These are phyloP conservation scores for Nematopogon swammerdamellus DNA, from an alignment of 2,888 invertebrate species.

Conservation along the genomic window DNA sequence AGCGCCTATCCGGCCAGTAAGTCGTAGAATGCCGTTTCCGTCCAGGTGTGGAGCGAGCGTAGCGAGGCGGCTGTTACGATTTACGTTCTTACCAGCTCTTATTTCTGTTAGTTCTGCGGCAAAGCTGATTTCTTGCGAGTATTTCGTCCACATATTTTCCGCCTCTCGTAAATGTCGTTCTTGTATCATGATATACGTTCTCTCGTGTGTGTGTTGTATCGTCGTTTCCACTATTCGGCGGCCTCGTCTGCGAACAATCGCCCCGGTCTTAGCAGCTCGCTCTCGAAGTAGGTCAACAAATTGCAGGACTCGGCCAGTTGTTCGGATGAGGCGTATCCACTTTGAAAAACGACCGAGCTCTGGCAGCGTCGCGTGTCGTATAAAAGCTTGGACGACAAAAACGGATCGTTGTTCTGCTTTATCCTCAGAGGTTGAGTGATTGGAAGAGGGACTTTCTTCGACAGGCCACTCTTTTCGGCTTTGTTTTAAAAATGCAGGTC, in stretches of 20 bases:
- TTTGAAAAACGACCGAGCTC: constrained; percentile 5
- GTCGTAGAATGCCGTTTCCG: background rate
- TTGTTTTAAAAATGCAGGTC: background rate
- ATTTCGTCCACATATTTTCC: background rate
- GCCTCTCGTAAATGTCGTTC: background rate
- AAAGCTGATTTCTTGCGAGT: background rate
- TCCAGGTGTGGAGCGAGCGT: background rate
- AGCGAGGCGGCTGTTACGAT: background rate
- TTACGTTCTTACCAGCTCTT: background rate
- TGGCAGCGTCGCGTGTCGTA: constrained; percentile 5
- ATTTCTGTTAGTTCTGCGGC: background rate
- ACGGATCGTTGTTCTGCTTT: background rate
- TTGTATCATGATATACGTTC: too few species aligned
- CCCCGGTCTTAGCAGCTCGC: background rate
- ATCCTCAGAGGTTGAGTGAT: background rate
- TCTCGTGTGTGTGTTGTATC: too few species aligned
- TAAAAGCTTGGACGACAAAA: too few species aligned
- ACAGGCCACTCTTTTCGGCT: background rate
- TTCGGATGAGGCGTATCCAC: constrained; percentile 1
- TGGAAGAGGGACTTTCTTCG: background rate
- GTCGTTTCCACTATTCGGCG: too few species aligned
- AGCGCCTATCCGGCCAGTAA: background rate
- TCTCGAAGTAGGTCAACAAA: constrained; percentile 4
- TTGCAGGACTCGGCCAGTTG: constrained; percentile 5
- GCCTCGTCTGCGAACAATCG: too few species aligned